phyloP scores from a whole-genome alignment of 2,888 invertebrate genomes.

The Lycophotia porphyrea region DNA sequence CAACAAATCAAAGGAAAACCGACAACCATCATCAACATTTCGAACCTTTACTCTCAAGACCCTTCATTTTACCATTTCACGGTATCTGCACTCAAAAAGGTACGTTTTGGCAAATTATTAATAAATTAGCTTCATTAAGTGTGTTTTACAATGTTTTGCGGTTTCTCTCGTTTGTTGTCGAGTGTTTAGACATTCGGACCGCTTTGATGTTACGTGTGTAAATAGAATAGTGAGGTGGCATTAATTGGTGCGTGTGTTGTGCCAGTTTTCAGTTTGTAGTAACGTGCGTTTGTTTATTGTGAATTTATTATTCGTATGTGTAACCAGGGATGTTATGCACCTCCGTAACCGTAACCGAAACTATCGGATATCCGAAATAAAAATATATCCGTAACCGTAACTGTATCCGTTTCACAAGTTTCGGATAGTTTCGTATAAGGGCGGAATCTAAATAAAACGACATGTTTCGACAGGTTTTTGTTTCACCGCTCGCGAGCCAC shows the following conservation, averaged over 20 bases:
- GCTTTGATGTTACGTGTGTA: slow-evolving; percentile 76
- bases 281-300: slow-evolving; percentile 19
- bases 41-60: slow-evolving; percentile 44
- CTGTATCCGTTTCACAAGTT: no score
- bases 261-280: background rate
- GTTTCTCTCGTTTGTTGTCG: slow-evolving; percentile 77
- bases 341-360: no score
- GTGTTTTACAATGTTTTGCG: slow-evolving; percentile 83
- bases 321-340: no score
- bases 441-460: no score
- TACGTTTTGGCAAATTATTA: slow-evolving; percentile 80
- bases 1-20: slow-evolving; percentile 46
- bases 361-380: no score
- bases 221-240: slow-evolving; percentile 64
- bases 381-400: no score
- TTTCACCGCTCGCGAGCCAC: no score
- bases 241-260: slow-evolving; percentile 61
- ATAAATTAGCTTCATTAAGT: slow-evolving; percentile 84
- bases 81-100: slow-evolving; percentile 72
- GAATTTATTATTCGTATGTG: background rate
- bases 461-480: no score
- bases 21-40: slow-evolving; percentile 44
- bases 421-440: no score
- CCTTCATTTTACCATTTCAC: slow-evolving; percentile 64
- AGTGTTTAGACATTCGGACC: slow-evolving; percentile 76